Evolutionary conservation across 2,888 invertebrate genomes (phyloP).

Genomic region (Sceliomorpha sp.): DNA sequence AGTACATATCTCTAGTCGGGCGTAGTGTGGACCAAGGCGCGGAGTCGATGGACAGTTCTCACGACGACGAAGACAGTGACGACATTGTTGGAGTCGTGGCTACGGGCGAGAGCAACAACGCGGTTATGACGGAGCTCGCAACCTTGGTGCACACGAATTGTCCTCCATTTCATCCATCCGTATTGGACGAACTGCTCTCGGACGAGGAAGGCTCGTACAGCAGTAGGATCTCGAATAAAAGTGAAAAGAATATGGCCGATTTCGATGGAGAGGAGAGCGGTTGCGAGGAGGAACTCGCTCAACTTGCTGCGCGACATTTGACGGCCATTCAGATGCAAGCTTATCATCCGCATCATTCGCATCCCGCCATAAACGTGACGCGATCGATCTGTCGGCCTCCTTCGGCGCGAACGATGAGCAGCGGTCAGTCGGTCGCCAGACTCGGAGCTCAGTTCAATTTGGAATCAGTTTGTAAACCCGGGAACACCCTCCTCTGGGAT

Average conservation of each 20-base stretch:
- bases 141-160: slow-evolving; percentile 78
- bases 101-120: slow-evolving; percentile 70
- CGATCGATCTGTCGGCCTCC: slow-evolving; percentile 71
- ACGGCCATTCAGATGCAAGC: slow-evolving; percentile 77
- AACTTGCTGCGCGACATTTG: slow-evolving; percentile 85
- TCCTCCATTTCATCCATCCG: slow-evolving; percentile 72
- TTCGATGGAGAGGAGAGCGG: slow-evolving; percentile 95
- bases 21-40: slow-evolving; percentile 61
- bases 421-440: slow-evolving; percentile 26
- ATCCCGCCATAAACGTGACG: slow-evolving; percentile 71
- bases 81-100: slow-evolving; percentile 72
- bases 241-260: slow-evolving; percentile 96
- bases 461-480: slow-evolving; percentile 92
- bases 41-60: slow-evolving; percentile 76
- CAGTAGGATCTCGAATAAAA: slow-evolving; percentile 95
- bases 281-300: slow-evolving; percentile 91
- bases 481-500: slow-evolving; percentile 96
- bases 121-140: slow-evolving; percentile 81
- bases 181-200: slow-evolving; percentile 75
- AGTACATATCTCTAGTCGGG: slow-evolving; percentile 67
- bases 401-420: slow-evolving; percentile 29
- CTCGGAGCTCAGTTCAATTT: slow-evolving; percentile 81
- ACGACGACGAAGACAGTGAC: slow-evolving; percentile 74
- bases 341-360: slow-evolving; percentile 75
- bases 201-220: slow-evolving; percentile 89